Conservation (phyloP, 2,797 vertebrate genomes). For the Streptopelia turtur region DNA sequence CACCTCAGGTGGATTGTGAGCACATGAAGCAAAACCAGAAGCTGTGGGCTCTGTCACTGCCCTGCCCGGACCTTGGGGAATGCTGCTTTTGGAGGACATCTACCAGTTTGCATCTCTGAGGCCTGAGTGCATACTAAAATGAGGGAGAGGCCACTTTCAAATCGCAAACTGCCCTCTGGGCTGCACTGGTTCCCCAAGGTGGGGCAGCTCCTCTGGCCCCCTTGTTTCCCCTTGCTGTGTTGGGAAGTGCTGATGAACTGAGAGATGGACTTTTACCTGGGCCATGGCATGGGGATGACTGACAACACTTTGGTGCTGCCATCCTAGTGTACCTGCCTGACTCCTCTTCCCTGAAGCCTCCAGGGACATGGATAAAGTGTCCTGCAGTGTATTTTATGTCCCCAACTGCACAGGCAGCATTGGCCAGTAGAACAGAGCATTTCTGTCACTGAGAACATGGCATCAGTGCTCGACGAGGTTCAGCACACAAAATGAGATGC, state of each 20-base stretch:
- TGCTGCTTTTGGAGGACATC: not conserved
- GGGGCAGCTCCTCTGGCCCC: not conserved
- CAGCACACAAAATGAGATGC: not conserved
- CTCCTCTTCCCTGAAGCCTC: not conserved
- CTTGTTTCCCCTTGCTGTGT: not conserved
- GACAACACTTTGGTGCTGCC: not conserved
- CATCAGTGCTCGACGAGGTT: not conserved
- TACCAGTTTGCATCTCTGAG: not conserved
- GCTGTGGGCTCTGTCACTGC: not conserved
- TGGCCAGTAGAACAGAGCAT: not conserved
- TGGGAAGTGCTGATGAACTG: accelerated
- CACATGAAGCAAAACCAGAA: not conserved
- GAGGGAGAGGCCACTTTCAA: not conserved
- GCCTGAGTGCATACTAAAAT: not conserved
- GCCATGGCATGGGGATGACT: not conserved
- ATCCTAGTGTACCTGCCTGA: not conserved
- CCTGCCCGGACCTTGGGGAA: not conserved
- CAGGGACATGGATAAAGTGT: not conserved
- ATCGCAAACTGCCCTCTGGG: not conserved
- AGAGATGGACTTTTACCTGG: not conserved
- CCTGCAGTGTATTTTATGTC: not conserved
- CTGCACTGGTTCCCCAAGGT: accelerated
- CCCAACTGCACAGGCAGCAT: not conserved
- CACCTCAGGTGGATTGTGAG: not conserved
- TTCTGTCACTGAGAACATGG: not conserved